These are phyloP conservation scores for Ectropis crepuscularia DNA, from an alignment of 2,888 invertebrate species.

Conservation along the genomic window DNA sequence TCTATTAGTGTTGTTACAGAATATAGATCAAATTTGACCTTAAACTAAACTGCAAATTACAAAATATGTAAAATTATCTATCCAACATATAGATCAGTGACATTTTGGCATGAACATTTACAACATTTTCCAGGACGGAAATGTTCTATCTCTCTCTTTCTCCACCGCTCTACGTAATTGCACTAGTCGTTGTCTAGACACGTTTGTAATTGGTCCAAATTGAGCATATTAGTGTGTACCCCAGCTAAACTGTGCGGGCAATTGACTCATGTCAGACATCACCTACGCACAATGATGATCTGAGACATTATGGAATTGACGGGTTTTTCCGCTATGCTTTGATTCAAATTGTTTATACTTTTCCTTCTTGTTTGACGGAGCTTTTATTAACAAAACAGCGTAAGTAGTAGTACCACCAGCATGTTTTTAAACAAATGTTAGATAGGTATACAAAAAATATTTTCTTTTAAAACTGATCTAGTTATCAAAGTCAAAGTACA, in stretches of 20 bases:
- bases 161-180: constrained; percentile 39
- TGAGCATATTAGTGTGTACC: constrained; percentile 61
- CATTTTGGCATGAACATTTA: not conserved
- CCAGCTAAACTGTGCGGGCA: constrained; percentile 52
- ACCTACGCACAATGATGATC: constrained; percentile 25
- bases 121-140: not conserved
- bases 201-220: constrained; percentile 60
- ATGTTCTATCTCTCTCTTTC: constrained; percentile 13
- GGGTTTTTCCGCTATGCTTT: constrained; percentile 1
- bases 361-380: not conserved
- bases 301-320: constrained; percentile 12
- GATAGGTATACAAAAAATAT: no score
- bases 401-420: not conserved
- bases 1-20: no score
- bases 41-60: not conserved
- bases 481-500: no score
- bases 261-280: constrained; percentile 41
- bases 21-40: no score
- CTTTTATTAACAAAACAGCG: not conserved
- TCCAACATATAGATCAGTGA: no score
- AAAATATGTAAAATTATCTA: not conserved
- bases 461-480: no score
- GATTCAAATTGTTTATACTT: not conserved
- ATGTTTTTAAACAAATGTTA: no score
- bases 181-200: constrained; percentile 45